These are phyloP conservation scores for Chauna torquata DNA, from an alignment of 2,113 vertebrate genomes.

Conservation along the genomic window DNA sequence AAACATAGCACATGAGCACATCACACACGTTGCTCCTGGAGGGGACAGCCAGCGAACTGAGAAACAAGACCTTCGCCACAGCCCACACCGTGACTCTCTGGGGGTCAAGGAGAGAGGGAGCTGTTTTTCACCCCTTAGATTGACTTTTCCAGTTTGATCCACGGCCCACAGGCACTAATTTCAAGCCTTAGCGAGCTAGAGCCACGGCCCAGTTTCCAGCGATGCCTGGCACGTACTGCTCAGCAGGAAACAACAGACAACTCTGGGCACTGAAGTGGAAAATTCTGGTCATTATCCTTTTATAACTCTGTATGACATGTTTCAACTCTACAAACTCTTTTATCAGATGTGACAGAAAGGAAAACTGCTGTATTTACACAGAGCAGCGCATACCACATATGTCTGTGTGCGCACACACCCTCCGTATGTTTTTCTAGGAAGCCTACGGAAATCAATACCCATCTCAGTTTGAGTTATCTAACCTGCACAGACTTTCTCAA, in stretches of 20 bases:
- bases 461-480: neutral
- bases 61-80: neutral
- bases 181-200: neutral
- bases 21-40: rapidly evolving
- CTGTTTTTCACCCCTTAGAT: neutral
- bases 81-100: neutral
- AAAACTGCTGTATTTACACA: neutral
- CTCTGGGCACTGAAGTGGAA: neutral
- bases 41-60: neutral
- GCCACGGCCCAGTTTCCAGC: neutral
- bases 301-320: neutral
- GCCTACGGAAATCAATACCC: neutral
- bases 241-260: neutral
- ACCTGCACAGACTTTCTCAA: neutral
- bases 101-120: neutral
- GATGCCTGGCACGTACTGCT: rapidly evolving
- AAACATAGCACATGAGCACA: neutral
- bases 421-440: neutral
- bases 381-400: neutral
- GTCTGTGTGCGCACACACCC: neutral
- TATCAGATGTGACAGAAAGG: neutral
- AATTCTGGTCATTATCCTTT: neutral
- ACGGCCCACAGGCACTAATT: neutral
- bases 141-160: neutral
- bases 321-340: neutral